Percentiles rank a stretch among this genome's conserved stretches.
phyloP scores from a whole-genome alignment of 2,113 vertebrate genomes.

The Cyphomyrus discorhynchus region DNA sequence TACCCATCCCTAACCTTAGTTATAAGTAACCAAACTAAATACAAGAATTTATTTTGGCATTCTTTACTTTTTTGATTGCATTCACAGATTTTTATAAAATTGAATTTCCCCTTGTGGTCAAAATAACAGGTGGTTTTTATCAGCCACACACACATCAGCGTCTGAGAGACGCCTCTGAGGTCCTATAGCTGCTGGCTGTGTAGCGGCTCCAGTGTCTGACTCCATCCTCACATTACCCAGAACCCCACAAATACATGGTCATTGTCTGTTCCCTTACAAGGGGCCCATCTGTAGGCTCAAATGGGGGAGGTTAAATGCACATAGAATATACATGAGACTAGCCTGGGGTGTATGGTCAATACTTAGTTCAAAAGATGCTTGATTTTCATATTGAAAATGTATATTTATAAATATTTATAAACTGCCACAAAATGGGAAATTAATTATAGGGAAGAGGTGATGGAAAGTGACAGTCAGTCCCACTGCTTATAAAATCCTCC shows the following conservation, averaged over 20 bases:
- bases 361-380: background rate
- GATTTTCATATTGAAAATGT: background rate
- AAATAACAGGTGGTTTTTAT: background rate
- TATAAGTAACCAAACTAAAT: background rate
- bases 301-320: background rate
- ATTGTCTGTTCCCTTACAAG: background rate
- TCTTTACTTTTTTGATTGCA: background rate
- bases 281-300: background rate
- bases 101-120: background rate
- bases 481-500: background rate
- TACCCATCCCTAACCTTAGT: background rate
- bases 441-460: background rate
- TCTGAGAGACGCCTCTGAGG: too few relatives aligned
- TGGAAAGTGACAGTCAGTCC: background rate
- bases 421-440: background rate
- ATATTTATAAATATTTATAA: background rate
- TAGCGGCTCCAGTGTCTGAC: background rate
- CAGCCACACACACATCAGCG: background rate
- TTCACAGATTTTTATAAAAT: background rate
- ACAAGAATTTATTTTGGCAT: background rate
- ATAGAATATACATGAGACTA: background rate
- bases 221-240: background rate
- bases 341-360: background rate
- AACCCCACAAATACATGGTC: background rate
- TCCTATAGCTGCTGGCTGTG: background rate